These are phyloP conservation scores for Acromyrmex charruanus DNA, from an alignment of 1,140 invertebrate genomes.

Conservation along the genomic window DNA sequence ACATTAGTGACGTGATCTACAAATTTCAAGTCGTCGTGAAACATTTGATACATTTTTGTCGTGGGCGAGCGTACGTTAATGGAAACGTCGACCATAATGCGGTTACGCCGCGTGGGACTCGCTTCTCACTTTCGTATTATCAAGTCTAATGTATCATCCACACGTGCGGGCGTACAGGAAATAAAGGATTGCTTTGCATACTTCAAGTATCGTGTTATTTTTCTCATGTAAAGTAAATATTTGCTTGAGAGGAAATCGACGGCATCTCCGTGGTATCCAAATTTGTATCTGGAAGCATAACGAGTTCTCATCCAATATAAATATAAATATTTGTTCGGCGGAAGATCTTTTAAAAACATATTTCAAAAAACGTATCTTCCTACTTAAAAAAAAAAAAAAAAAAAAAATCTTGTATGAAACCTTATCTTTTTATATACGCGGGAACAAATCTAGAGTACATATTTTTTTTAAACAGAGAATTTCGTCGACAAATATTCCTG, in stretches of 20 bases:
- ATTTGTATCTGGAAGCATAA: constrained; percentile 34
- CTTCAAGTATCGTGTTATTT: constrained; percentile 34
- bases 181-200: constrained; percentile 53
- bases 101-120: constrained; percentile 15
- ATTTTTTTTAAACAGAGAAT: background rate
- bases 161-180: constrained; percentile 42
- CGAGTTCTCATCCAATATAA: constrained; percentile 24
- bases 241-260: constrained; percentile 58
- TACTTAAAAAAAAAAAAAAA: background rate
- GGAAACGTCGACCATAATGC: constrained; percentile 33
- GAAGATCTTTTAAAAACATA: constrained; percentile 3
- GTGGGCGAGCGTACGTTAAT: constrained; percentile 44
- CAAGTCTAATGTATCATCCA: constrained; percentile 61
- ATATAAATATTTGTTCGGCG: constrained; percentile 29
- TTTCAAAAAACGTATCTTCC: background rate
- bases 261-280: constrained; percentile 11
- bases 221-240: constrained; percentile 45
- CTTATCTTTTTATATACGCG: background rate
- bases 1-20: constrained; percentile 10
- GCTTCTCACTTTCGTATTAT: constrained; percentile 24
- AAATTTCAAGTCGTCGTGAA: constrained; percentile 12
- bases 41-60: constrained; percentile 35
- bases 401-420: background rate
- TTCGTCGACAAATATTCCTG: background rate
- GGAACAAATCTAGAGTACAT: background rate